Conservation (phyloP, 2,888 invertebrate genomes). For the Xestia xanthographa region DNA sequence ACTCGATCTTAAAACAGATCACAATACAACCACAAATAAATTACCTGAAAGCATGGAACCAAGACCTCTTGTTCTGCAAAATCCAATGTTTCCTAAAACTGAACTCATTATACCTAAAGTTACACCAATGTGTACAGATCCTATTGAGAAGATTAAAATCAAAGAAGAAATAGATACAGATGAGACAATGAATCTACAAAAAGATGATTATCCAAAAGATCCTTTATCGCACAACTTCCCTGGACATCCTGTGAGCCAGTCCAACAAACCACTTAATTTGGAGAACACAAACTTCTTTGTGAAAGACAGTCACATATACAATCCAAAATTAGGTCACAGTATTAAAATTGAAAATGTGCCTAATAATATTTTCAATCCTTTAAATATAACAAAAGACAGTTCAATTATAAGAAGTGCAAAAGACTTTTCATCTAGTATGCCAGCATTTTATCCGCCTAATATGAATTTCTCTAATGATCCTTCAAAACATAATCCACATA, state of each 20-base stretch:
- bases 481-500: conserved; percentile 84
- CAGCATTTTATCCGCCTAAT: conserved; percentile 84
- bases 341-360: conserved; percentile 87
- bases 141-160: conserved; percentile 88
- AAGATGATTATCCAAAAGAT: conserved; percentile 87
- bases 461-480: conserved; percentile 85
- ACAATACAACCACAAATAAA: conserved; percentile 71
- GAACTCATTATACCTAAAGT: conserved; percentile 92
- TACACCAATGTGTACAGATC: conserved; percentile 88
- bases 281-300: conserved; percentile 88
- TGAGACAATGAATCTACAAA: conserved; percentile 84
- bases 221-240: conserved; percentile 86
- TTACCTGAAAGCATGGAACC: conserved; percentile 79
- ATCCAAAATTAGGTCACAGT: conserved; percentile 84
- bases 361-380: conserved; percentile 85
- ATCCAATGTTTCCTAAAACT: conserved; percentile 88
- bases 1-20: conserved; percentile 86
- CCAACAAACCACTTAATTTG: conserved; percentile 85
- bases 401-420: conserved; percentile 86
- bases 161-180: conserved; percentile 89
- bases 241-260: conserved; percentile 81
- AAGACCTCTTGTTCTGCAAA: conserved; percentile 76
- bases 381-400: conserved; percentile 86
- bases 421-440: conserved; percentile 84
- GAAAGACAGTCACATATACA: conserved; percentile 87